Evolutionary conservation across 2,888 invertebrate genomes (phyloP).

Genomic region (Andrena hattorfiana): DNA sequence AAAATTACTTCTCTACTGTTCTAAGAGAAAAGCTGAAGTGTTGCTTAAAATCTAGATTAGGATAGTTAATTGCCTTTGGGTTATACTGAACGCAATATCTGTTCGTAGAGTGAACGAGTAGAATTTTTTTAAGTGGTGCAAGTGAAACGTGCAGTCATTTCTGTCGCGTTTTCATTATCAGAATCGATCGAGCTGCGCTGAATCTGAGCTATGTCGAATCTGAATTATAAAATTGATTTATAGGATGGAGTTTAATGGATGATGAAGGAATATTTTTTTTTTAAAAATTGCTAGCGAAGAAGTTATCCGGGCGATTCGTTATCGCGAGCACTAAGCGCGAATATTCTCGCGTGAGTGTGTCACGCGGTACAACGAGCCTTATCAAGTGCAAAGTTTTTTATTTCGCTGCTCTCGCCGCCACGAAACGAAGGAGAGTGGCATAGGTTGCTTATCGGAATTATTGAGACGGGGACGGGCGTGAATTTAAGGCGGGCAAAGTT

Average conservation of each 20-base stretch:
- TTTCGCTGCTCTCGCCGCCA: not conserved
- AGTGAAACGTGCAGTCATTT: not conserved
- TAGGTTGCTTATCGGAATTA: constrained; percentile 21
- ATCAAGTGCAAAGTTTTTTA: constrained; percentile 1
- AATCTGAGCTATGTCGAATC: no score
- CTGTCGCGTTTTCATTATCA: not conserved
- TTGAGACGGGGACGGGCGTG: constrained; percentile 4
- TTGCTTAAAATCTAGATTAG: no score
- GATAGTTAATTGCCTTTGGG: not conserved
- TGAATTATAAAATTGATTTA: no score
- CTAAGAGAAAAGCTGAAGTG: no score
- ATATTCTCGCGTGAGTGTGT: not conserved
- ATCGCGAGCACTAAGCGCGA: not conserved
- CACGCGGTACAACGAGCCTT: not conserved
- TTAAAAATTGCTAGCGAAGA: no score
- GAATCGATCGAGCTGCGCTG: no score
- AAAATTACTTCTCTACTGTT: no score
- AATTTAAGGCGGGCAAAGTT: constrained; percentile 26
- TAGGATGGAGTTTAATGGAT: no score
- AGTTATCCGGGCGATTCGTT: not conserved
- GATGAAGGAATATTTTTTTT: no score
- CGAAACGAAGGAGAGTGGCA: not conserved
- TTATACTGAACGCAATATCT: not conserved
- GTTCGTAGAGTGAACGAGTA: not conserved
- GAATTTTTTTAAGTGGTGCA: constrained; percentile 1